Percentiles rank a stretch among this genome's conserved stretches.
These are phyloP conservation scores for Phymastichus coffea DNA, from an alignment of 1,140 invertebrate genomes.

Conservation along the genomic window DNA sequence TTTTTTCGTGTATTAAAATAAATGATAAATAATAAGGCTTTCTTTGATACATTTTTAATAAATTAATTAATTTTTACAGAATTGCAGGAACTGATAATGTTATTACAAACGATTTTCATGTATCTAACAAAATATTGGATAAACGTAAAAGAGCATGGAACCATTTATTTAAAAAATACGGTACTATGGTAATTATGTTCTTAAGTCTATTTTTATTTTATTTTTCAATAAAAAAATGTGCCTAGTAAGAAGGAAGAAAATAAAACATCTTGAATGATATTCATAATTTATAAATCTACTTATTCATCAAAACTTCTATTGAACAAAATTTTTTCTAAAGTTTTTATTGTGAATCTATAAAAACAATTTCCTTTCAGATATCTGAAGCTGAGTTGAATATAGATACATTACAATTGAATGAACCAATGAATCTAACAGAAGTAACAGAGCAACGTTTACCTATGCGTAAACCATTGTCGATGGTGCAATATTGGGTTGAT, in stretches of 20 bases:
- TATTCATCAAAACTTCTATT: too few relatives aligned
- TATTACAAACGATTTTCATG: slow-evolving; percentile 2
- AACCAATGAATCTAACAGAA: background rate
- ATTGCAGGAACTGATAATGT: background rate
- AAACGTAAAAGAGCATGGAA: slow-evolving; percentile 30
- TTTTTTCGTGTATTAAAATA: background rate
- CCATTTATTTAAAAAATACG: slow-evolving; percentile 36
- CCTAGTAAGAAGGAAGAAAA: too few relatives aligned
- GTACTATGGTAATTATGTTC: slow-evolving; percentile 32
- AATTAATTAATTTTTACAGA: background rate
- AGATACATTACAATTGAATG: too few relatives aligned
- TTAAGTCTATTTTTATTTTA: too few relatives aligned
- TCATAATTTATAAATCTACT: too few relatives aligned
- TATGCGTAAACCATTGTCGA: slow-evolving; percentile 33
- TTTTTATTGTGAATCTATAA: slow-evolving; percentile 5
- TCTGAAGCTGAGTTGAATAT: slow-evolving; percentile 22
- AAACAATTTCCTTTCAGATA: slow-evolving; percentile 15
- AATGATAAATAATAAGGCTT: background rate
- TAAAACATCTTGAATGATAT: too few relatives aligned
- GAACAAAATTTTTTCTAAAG: background rate
- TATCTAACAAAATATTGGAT: slow-evolving; percentile 28
- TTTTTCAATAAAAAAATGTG: too few relatives aligned
- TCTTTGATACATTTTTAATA: background rate
- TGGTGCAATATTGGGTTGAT: slow-evolving; percentile 44
- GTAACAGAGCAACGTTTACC: slow-evolving; percentile 6